These are phyloP conservation scores for Hemichromis elongatus DNA, from an alignment of 2,113 vertebrate species.

Conservation along the genomic window DNA sequence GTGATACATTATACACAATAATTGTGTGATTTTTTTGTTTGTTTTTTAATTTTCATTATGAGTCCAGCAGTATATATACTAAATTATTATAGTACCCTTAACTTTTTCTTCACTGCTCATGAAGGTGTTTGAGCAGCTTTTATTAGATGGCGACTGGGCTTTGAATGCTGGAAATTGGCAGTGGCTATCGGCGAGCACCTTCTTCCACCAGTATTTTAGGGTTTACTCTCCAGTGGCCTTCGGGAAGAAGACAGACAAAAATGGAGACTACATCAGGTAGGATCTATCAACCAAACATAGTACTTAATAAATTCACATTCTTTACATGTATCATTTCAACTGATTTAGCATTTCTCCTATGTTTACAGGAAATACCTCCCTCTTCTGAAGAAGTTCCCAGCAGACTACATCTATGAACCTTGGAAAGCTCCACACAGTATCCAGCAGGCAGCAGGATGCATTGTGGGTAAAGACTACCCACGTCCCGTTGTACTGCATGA, in stretches of 20 bases:
- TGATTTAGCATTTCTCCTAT: not conserved
- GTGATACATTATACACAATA: not conserved
- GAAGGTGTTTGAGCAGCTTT: slow-evolving; percentile 72
- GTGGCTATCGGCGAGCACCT: slow-evolving; percentile 75
- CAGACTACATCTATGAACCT: slow-evolving; percentile 72
- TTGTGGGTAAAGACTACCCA: slow-evolving; percentile 76
- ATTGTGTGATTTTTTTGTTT: not conserved
- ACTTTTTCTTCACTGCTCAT: not conserved
- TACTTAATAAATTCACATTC: not conserved
- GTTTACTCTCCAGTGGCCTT: slow-evolving; percentile 73
- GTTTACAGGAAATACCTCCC: slow-evolving; percentile 73
- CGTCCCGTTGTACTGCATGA: slow-evolving; percentile 60
- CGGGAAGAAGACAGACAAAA: slow-evolving; percentile 73
- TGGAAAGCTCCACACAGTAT: slow-evolving; percentile 72
- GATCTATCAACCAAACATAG: not conserved
- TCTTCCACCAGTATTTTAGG: slow-evolving; percentile 75
- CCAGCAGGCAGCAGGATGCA: slow-evolving; percentile 72
- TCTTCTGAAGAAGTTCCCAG: slow-evolving; percentile 66
- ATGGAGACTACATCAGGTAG: slow-evolving; percentile 75
- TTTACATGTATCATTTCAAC: rapidly evolving
- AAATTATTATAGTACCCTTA: not conserved
- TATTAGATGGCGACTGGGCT: slow-evolving; percentile 72
- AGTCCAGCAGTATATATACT: not conserved
- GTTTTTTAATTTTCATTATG: not conserved
- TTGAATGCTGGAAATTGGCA: slow-evolving; percentile 76